Conservation (phyloP, 2,113 vertebrate genomes). For the Chauna torquata region DNA sequence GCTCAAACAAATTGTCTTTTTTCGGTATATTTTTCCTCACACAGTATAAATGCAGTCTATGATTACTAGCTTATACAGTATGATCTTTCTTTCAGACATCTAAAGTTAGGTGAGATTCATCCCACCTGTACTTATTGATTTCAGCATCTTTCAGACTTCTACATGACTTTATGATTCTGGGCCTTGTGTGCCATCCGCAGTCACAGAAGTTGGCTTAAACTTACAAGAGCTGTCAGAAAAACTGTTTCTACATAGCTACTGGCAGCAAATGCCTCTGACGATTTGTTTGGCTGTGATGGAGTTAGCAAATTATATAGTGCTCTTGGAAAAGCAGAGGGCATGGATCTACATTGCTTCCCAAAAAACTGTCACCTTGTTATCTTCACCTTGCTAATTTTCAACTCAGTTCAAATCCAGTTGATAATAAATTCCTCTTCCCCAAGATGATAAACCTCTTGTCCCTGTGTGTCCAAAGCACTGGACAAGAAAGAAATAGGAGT, state of each 20-base stretch:
- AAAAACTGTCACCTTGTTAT: rapidly evolving
- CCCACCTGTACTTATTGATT: background rate
- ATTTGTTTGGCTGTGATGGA: background rate
- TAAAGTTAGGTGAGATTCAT: rapidly evolving
- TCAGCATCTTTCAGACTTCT: background rate
- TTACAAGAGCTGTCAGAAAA: background rate
- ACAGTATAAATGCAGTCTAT: background rate
- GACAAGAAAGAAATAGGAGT: background rate
- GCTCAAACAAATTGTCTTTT: background rate
- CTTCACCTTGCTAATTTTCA: background rate
- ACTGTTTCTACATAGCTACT: background rate
- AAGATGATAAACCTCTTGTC: background rate
- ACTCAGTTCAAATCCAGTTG: background rate
- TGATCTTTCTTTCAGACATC: background rate
- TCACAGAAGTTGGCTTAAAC: background rate
- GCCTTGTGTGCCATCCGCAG: background rate
- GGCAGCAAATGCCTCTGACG: background rate
- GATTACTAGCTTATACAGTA: background rate
- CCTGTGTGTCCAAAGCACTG: background rate
- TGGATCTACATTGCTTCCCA: background rate
- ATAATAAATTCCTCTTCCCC: background rate
- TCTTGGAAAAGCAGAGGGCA: background rate
- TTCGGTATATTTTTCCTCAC: background rate
- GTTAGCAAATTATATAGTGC: background rate
- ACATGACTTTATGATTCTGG: background rate